phyloP scores from a whole-genome alignment of 64 coral and sea anemone genomes.

The Cladopsammia gracilis region DNA sequence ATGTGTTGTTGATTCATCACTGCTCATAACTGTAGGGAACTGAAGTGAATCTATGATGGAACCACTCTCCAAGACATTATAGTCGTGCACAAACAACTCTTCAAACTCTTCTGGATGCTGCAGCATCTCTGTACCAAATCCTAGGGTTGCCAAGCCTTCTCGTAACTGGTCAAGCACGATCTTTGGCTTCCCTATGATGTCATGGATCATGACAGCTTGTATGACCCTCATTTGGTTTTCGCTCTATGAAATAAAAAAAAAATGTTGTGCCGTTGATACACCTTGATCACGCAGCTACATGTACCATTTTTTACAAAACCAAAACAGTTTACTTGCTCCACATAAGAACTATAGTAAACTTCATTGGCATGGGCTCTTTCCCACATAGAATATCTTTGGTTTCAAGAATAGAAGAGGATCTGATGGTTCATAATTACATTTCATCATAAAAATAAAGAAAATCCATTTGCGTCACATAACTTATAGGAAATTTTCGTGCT shows the following conservation, averaged over 20 bases:
- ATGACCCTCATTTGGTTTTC: slow-evolving; percentile 20
- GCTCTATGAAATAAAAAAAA: neutral
- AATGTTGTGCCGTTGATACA: neutral
- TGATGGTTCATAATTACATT: too few species aligned
- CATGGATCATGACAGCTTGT: slow-evolving; percentile 27
- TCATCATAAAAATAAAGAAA: too few species aligned
- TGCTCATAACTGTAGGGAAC: slow-evolving; percentile 21
- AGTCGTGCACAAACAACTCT: neutral
- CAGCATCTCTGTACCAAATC: slow-evolving; percentile 15
- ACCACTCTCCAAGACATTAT: neutral
- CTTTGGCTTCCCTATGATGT: slow-evolving; percentile 21
- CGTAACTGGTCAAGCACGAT: slow-evolving; percentile 28
- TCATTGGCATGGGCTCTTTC: too few species aligned
- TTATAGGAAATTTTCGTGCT: too few species aligned
- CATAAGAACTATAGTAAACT: too few species aligned
- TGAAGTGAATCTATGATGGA: slow-evolving; percentile 24
- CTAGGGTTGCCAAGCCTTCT: slow-evolving; percentile 1
- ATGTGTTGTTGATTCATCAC: slow-evolving; percentile 50
- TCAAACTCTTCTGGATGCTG: slow-evolving; percentile 14
- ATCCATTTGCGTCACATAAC: too few species aligned
- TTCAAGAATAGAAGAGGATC: too few species aligned
- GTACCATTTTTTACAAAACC: too few species aligned
- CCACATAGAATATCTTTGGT: too few species aligned
- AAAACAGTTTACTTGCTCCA: too few species aligned
- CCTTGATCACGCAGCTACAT: too few species aligned